Percentiles rank a stretch among this genome's conserved stretches.
Evolutionary conservation across 2,797 vertebrate species (phyloP).

Genomic region (Tokudaia muenninki): DNA sequence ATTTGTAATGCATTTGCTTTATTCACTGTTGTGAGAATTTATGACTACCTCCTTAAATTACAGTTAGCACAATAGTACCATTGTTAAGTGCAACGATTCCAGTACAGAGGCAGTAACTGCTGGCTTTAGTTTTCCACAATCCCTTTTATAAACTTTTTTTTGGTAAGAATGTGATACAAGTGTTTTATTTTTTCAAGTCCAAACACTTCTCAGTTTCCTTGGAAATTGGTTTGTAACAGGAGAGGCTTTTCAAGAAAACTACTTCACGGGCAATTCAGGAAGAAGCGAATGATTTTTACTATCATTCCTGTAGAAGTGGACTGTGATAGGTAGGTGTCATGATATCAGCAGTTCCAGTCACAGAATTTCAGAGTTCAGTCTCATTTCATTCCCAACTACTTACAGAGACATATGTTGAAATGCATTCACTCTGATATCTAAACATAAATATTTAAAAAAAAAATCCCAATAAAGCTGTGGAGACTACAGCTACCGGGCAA

Average conservation of each 20-base stretch:
- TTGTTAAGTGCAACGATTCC: not conserved
- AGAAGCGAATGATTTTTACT: not conserved
- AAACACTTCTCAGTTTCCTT: not conserved
- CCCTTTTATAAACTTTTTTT: not conserved
- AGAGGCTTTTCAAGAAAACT: not conserved
- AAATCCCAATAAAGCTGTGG: not conserved
- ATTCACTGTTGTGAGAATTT: slow-evolving; percentile 15
- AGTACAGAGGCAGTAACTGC: slow-evolving; percentile 12
- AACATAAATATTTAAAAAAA: not conserved
- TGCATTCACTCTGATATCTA: not conserved
- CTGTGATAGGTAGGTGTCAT: not conserved
- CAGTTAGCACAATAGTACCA: not conserved
- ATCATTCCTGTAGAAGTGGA: not conserved
- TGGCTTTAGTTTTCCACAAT: slow-evolving; percentile 27
- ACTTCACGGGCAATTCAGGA: not conserved
- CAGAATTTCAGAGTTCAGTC: not conserved
- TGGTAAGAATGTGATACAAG: not conserved
- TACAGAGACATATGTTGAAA: not conserved
- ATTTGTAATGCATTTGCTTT: not conserved
- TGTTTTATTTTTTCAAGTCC: not conserved
- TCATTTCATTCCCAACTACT: not conserved
- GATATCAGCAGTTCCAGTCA: not conserved
- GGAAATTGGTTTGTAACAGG: not conserved
- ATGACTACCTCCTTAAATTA: not conserved
- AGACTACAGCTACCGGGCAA: not conserved